Percentiles rank a stretch among this genome's conserved stretches.
phyloP scores from a whole-genome alignment of 92 coral and sea anemone species.

The Actinernus sp. region DNA sequence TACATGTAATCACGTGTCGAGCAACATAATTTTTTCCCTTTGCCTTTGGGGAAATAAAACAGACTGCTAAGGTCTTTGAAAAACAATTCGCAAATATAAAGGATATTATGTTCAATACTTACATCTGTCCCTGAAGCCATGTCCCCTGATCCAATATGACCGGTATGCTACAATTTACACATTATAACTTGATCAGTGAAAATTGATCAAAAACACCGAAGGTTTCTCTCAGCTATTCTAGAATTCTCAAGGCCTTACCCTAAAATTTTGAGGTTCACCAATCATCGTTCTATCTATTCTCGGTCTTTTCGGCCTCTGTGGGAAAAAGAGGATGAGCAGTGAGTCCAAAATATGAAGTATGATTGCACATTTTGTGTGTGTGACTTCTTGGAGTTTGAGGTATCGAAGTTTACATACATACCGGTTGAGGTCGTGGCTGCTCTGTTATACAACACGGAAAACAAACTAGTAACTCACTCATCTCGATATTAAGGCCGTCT shows the following conservation, averaged over 20 bases:
- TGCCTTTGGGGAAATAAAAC: no score
- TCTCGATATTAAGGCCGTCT: conserved; percentile 37
- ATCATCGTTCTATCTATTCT: conserved; percentile 86
- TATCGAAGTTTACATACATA: conserved; percentile 5
- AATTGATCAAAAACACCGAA: background rate
- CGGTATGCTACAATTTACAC: conserved; percentile 76
- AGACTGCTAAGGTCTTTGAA: no score
- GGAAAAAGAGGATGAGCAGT: background rate
- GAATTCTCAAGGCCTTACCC: conserved; percentile 52
- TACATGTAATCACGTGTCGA: no score
- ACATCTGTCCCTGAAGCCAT: conserved; percentile 95
- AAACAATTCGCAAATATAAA: background rate
- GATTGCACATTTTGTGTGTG: background rate
- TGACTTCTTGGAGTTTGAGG: no score
- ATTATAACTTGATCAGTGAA: conserved; percentile 6
- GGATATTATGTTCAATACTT: conserved; percentile 31
- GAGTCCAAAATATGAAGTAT: background rate
- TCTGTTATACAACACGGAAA: conserved; percentile 52
- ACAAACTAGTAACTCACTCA: conserved; percentile 59
- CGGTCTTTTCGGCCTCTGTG: conserved; percentile 51
- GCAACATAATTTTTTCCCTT: no score
- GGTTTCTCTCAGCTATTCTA: no score
- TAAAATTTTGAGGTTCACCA: conserved; percentile 83
- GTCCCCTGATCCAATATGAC: conserved; percentile 92
- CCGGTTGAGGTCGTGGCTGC: conserved; percentile 28